Evolutionary conservation across 2,797 vertebrate species (phyloP), one percentile per base, ranked within the genome.

Genomic region (Lepus townsendii): DNA sequence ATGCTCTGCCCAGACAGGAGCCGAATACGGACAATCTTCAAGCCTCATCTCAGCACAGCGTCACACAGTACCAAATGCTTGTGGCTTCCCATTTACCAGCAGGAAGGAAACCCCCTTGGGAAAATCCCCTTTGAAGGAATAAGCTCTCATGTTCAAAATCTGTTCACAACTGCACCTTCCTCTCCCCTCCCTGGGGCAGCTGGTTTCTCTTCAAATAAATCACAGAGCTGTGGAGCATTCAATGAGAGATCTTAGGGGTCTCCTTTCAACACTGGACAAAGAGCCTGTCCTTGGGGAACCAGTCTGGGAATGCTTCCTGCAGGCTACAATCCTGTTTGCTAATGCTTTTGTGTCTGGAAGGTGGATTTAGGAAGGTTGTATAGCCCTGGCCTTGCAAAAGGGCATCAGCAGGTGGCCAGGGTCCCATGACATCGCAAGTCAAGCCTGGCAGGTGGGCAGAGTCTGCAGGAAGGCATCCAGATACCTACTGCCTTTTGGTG

Each of bases 111-210:
- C 65, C 14, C 66, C 72, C 76, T 90, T 42, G 77, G 82, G 95
- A 87, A 94, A 91, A 90, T 63, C 32, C 35, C 12, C 79, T 93
- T 94, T 94, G 91, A 96, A 95, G 35, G 5, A 22, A 60, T 92
- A 79, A 93, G 63, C n/a, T 83, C 89, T 91, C 83, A 90, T 94
- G 71, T 94, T 94, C 86, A 83, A 92, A 95, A 84, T 90, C 84
- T 95, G 75, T 90, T 95, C 78, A 75, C 78, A 93, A 80, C 69
- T 42, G 86, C 1, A 62, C 60, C 52, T 73, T 92, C 88, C 79
- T 95, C 35, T 20, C 14, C 24, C 88, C 75, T 83, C 9, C 0
- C 62, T 47, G 1, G 71, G 76, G 85, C 63, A 95, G 82, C 88
- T 95, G 77, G 24, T 71, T 93, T 88, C 65, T 94, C 78, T 86